Conservation (phyloP, 2,797 vertebrate species). For the Malurus splendens region DNA sequence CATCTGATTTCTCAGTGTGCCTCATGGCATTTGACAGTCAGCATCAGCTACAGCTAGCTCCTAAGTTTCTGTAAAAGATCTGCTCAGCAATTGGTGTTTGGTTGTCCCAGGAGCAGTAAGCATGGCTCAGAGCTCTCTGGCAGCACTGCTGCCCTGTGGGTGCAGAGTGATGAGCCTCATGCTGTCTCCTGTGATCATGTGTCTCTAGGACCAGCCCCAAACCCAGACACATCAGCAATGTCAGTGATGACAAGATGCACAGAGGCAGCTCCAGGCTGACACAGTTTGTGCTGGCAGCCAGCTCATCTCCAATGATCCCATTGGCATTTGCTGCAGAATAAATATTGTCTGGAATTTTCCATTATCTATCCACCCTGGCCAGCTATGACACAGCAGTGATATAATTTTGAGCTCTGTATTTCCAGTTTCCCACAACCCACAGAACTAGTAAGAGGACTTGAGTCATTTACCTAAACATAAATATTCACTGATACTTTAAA, state of each 20-base stretch:
- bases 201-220: not conserved
- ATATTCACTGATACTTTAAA: not conserved
- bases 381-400: not conserved
- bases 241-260: not conserved
- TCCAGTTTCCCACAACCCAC: not conserved
- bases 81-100: not conserved
- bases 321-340: not conserved
- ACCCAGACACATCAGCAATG: not conserved
- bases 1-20: not conserved
- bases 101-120: not conserved
- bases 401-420: not conserved
- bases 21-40: not conserved
- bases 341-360: slow-evolving; percentile 3
- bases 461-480: not conserved
- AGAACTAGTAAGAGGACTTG: not conserved
- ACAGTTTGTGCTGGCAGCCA: not conserved
- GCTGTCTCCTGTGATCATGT: fast-evolving
- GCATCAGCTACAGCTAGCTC: not conserved
- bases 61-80: not conserved
- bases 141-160: not conserved
- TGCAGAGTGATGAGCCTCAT: not conserved
- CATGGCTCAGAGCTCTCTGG: not conserved
- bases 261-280: not conserved
- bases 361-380: not conserved
- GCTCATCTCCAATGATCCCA: not conserved